Evolutionary conservation across 2,888 invertebrate genomes (phyloP).

Genomic region (Scaptomyza parva): DNA sequence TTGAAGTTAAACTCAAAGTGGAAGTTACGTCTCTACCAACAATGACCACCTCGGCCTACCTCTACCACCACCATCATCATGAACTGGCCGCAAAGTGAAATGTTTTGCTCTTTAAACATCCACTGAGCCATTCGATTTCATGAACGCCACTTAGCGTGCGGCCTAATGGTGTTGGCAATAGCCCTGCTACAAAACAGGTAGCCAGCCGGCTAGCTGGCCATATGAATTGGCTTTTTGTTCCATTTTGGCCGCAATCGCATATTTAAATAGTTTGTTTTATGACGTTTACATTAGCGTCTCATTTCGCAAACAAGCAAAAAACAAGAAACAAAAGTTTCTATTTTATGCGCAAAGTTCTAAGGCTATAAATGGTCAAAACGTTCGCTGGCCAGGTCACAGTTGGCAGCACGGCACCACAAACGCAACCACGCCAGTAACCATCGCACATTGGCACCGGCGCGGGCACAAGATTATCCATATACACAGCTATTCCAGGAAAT

Average conservation of each 20-base stretch:
- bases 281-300: slow-evolving; percentile 82
- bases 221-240: slow-evolving; percentile 77
- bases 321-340: slow-evolving; percentile 74
- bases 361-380: slow-evolving; percentile 72
- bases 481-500: slow-evolving; percentile 8
- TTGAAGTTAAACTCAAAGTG: slow-evolving; percentile 6
- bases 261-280: slow-evolving; percentile 81
- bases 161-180: slow-evolving; percentile 54
- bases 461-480: slow-evolving; percentile 4
- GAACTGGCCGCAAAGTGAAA: slow-evolving; percentile 65
- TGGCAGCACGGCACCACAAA: slow-evolving; percentile 41
- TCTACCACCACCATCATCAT: neutral
- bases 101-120: slow-evolving; percentile 76
- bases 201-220: slow-evolving; percentile 29
- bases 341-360: slow-evolving; percentile 78
- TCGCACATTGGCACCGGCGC: neutral
- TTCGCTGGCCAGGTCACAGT: slow-evolving; percentile 68
- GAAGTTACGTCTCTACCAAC: slow-evolving; percentile 22
- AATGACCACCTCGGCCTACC: too few relatives aligned
- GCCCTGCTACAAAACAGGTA: slow-evolving; percentile 26
- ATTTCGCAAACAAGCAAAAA: slow-evolving; percentile 75
- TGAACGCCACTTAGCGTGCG: slow-evolving; percentile 77
- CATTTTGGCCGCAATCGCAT: slow-evolving; percentile 61
- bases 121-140: slow-evolving; percentile 74
- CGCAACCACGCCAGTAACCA: slow-evolving; percentile 21